A percentile compares a stretch with the other conserved stretches of the same genome.
phyloP scores from a whole-genome alignment of 2,113 vertebrate species.

The Chaetodon auriga region DNA sequence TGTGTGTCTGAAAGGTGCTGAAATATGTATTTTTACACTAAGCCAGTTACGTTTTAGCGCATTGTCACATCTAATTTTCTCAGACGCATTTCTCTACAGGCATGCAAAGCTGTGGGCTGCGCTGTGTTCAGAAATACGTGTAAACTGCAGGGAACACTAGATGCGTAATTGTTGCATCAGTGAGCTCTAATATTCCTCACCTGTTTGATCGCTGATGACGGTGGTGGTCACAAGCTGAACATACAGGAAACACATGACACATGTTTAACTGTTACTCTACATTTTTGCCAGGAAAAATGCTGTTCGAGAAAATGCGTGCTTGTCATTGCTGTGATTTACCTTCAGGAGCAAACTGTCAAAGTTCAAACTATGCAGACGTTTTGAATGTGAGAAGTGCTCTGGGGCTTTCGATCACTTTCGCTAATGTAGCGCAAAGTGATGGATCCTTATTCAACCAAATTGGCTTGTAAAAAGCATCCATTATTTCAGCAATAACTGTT shows the following conservation, averaged over 20 bases:
- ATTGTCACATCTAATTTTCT: slow-evolving; percentile 45
- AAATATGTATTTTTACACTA: slow-evolving; percentile 28
- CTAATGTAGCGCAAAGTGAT: slow-evolving; percentile 43
- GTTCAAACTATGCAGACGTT: slow-evolving; percentile 83
- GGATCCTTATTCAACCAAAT: slow-evolving; percentile 71
- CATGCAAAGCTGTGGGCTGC: background rate
- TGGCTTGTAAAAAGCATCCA: slow-evolving; percentile 64
- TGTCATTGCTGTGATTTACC: slow-evolving; percentile 54
- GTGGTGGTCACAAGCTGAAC: background rate
- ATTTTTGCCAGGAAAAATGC: slow-evolving; percentile 13
- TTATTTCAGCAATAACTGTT: slow-evolving; percentile 66
- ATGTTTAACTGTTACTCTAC: slow-evolving; percentile 14
- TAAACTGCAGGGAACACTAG: slow-evolving; percentile 48
- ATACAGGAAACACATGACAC: background rate
- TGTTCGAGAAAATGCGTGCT: slow-evolving; percentile 42
- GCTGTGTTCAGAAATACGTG: background rate
- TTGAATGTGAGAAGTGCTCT: slow-evolving; percentile 80
- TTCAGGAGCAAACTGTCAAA: slow-evolving; percentile 62
- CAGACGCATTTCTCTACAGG: slow-evolving; percentile 27
- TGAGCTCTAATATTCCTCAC: slow-evolving; percentile 19
- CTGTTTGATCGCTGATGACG: background rate
- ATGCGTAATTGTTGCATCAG: slow-evolving; percentile 6
- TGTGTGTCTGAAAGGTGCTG: slow-evolving; percentile 47
- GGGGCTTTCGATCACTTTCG: slow-evolving; percentile 41
- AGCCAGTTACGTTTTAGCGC: slow-evolving; percentile 13